Percentiles rank a stretch among this genome's conserved stretches.
Conservation (phyloP, 2,888 invertebrate genomes). For the Micoletzkya japonica region DNA sequence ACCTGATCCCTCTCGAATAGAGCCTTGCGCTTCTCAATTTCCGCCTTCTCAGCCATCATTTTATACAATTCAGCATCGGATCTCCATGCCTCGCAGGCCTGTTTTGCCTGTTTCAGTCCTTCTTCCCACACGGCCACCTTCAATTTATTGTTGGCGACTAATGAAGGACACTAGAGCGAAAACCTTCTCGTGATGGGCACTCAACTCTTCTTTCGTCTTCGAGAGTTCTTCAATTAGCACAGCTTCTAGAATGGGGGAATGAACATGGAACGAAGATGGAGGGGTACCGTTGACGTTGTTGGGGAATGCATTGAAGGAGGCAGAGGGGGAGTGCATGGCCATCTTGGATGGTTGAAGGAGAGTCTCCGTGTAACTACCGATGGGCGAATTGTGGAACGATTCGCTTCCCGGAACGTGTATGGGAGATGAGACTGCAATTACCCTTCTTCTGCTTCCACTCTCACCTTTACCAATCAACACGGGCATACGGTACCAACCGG, state of each 20-base stretch:
- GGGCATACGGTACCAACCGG: not conserved
- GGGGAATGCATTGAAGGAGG: slow-evolving; percentile 10
- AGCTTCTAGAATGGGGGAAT: slow-evolving; percentile 17
- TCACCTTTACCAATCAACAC: not conserved
- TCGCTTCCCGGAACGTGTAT: slow-evolving; percentile 39
- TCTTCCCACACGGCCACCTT: slow-evolving; percentile 39
- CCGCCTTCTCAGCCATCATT: slow-evolving; percentile 34
- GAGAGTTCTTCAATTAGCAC: slow-evolving; percentile 23
- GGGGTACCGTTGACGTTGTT: slow-evolving; percentile 25
- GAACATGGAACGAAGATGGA: not conserved
- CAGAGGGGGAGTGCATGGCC: slow-evolving; percentile 19
- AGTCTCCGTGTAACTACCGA: slow-evolving; percentile 30
- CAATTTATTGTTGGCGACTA: not conserved
- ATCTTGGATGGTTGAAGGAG: slow-evolving; percentile 25
- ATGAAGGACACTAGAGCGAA: not conserved
- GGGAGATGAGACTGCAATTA: slow-evolving; percentile 37
- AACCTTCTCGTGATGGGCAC: slow-evolving; percentile 20
- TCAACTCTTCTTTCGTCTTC: slow-evolving; percentile 29
- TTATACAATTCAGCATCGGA: slow-evolving; percentile 28
- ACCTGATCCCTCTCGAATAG: slow-evolving; percentile 38
- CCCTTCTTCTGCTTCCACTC: not conserved
- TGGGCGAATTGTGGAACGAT: slow-evolving; percentile 33
- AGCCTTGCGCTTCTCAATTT: slow-evolving; percentile 37
- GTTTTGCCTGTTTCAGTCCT: slow-evolving; percentile 39
- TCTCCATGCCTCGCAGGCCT: slow-evolving; percentile 37